These are phyloP conservation scores for Cremastinae sp. DNA, from an alignment of 2,888 invertebrate genomes.

Conservation along the genomic window DNA sequence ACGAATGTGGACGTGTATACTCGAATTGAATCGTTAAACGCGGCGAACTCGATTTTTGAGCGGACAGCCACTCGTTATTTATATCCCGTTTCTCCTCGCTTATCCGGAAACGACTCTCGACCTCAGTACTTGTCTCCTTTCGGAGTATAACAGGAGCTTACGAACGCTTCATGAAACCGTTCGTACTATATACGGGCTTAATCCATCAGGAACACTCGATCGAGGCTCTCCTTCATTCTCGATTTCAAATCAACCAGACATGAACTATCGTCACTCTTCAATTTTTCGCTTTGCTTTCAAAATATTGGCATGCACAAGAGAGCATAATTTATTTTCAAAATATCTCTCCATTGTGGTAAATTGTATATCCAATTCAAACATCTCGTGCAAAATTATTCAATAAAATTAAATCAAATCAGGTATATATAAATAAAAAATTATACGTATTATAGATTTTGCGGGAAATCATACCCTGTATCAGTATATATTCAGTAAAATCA, in stretches of 20 bases:
- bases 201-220: conserved; percentile 53
- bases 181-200: conserved; percentile 44
- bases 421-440: no score
- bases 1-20: conserved; percentile 4
- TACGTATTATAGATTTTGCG: no score
- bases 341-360: no score
- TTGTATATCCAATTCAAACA: no score
- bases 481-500: no score
- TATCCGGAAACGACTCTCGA: conserved; percentile 4
- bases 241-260: conserved; percentile 37
- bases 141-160: conserved; percentile 19
- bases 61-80: conserved; percentile 53
- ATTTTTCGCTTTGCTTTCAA: neutral
- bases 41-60: conserved; percentile 41
- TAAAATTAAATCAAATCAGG: no score
- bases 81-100: conserved; percentile 22
- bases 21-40: conserved; percentile 46
- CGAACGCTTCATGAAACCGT: conserved; percentile 19
- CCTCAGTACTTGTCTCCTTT: conserved; percentile 34
- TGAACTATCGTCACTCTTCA: conserved; percentile 20
- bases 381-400: no score
- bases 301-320: no score
- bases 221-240: conserved; percentile 38
- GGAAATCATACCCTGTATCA: no score
- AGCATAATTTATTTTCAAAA: no score